Base-by-base conservation (phyloP, 2,113 vertebrate species). In the Pterocles gutturalis region DNA sequence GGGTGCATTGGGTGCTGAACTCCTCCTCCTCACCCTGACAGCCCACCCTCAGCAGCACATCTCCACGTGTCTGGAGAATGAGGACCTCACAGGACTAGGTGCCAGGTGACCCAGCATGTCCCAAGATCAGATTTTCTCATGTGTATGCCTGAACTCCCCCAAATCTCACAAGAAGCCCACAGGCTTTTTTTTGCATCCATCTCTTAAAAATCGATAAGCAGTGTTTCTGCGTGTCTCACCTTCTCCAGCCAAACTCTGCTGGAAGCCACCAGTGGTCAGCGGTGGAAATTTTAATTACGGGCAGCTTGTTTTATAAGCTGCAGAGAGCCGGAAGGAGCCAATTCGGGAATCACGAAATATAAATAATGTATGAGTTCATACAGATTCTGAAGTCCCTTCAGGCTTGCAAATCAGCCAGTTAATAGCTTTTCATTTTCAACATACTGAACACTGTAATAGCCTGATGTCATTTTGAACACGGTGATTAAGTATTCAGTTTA, bases 401-500 rank as follows among this genome's bases (percentile, higher is more conserved):
- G 82, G 84, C 70, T 89, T 91, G 70, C 89, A 92, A 88, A 83
- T 92, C 62, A 92, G 66, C 12, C 66, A 70, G 60, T 84, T 87
- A 87, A 79, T 92, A 93, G 62, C 51, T 96, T 93, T 90, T 87
- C 1, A 3, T 49, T 80, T 93, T 86, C 85, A 81, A 48, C 4
- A 5, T 73, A 58, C 54, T 51, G 81, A 95, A 33, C 51, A 43
- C 55, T 93, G n/a, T 82, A 95, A 96, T 89, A 92, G 94, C 66
- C 51, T 79, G 70, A 77, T 90, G 70, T 90, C 17, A 53, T 90
- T 96, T 82, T 73, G 78, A 93, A 83, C 73, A 89, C 60, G 36
- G 89, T 83, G 78, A 92, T 95, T 93, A 95, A 84, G 54, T 83
- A 85, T 88, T 90, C 28, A 1, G 75, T 90, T 97, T 96, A 93